Conservation (phyloP, 2,888 invertebrate genomes). For the Caenorhabditis sp. region DNA sequence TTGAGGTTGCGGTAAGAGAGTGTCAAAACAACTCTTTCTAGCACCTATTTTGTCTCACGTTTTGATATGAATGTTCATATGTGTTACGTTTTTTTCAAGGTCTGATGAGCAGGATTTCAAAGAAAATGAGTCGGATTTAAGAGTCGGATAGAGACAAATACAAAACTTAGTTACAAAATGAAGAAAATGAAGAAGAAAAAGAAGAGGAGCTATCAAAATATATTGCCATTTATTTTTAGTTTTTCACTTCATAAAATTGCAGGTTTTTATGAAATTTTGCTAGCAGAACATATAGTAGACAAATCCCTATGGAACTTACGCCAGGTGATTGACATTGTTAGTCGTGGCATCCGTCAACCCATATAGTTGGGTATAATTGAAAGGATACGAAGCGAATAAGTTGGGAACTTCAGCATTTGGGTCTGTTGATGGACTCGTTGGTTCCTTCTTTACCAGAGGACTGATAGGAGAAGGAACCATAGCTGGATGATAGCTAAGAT, state of each 20-base stretch:
- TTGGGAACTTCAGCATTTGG: background rate
- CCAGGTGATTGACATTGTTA: constrained; percentile 13
- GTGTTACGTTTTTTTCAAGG: constrained; percentile 6
- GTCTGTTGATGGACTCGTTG: background rate
- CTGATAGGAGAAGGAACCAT: background rate
- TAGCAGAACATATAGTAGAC: too few relatives aligned
- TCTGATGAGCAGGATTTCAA: constrained; percentile 23
- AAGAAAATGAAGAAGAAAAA: too few relatives aligned
- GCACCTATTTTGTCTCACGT: constrained; percentile 7
- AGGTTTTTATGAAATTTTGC: background rate
- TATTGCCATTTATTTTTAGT: background rate
- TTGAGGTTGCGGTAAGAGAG: constrained; percentile 6
- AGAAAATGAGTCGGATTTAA: too few relatives aligned
- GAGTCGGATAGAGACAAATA: too few relatives aligned
- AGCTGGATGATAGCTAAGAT: too few relatives aligned
- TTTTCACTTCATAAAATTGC: background rate
- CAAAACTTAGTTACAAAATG: too few relatives aligned
- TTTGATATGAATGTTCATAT: too few relatives aligned
- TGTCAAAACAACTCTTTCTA: constrained; percentile 50
- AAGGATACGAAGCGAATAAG: background rate
- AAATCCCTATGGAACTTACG: constrained; percentile 1
- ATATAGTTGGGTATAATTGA: background rate
- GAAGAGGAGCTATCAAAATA: too few relatives aligned
- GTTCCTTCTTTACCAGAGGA: background rate
- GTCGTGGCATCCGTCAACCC: background rate